Base-by-base conservation (phyloP, 2,797 vertebrate species). In the Oryzias sinensis region DNA sequence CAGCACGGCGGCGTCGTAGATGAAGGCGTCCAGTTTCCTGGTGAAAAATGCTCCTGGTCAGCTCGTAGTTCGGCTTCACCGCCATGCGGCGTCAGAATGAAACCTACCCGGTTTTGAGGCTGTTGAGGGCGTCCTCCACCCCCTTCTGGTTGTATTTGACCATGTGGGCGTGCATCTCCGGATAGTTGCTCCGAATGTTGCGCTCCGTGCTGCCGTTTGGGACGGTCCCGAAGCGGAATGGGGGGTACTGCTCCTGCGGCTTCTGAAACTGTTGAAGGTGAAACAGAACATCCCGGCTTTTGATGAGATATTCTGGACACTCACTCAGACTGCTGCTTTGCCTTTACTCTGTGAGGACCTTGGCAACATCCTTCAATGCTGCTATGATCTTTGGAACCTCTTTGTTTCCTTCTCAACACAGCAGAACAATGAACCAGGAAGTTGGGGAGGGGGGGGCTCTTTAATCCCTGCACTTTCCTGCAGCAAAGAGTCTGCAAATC, bases 151-250 rank as follows among this genome's bases (percentile, higher is more conserved):
- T 99, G 93, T 98, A 99, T 80, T 95, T 97, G 85, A 97, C 95
- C 97, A 98, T 99, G 91, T 99, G 96, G 25, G 93, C 88, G 88
- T 99, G 97, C 97, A 99, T 99, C 85, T 98, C 97, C 0, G 96
- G 96, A 82, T 98, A 99, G 90, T 99, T 99, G 65, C 95, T 98
- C 74, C 96, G 92, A 78, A 99, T 99, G 83, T 99, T 99, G 47
- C 96, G 90, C 85, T 99, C 97, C 0, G 97, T 99, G 93, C 97
- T 99, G 79, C 97, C 97, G 0, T 98, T 99, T 82, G 97, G 97
- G 68, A 99, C 97, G 0, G 97, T 99, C 69, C 97, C 97, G 3
- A 98, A 98, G 79, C 97, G 94, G 81, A 98, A 98, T 0, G 97
- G 96, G 0, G 96, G 97, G 63, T 98, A 99, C 84, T 98, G 97